A percentile compares a stretch with the other conserved stretches of the same genome.
Conservation (phyloP, 2,888 invertebrate genomes). For the Heliconius hortense region DNA sequence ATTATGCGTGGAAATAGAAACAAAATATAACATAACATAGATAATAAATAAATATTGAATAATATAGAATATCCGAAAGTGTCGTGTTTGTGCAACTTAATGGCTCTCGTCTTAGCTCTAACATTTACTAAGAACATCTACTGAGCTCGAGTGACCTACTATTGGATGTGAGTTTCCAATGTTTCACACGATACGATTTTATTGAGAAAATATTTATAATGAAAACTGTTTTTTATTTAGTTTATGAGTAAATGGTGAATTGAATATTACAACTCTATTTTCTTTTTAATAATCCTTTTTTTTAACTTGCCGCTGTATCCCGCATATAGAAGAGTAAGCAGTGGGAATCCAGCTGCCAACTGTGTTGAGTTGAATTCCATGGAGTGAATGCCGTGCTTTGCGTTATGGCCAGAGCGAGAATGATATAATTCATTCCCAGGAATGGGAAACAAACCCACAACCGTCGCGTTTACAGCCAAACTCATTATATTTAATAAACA, state of each 20-base stretch:
- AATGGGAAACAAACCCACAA: too few species aligned
- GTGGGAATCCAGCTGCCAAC: neutral
- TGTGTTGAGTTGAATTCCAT: too few species aligned
- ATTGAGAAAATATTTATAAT: neutral
- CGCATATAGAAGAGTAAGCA: too few species aligned
- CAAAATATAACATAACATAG: neutral
- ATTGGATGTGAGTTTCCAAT: conserved; percentile 28
- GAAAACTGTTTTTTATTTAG: conserved; percentile 31
- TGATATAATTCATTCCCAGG: too few species aligned
- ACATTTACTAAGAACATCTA: conserved; percentile 40
- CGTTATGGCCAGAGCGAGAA: too few species aligned
- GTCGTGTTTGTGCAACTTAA: conserved; percentile 28
- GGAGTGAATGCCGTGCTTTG: too few species aligned
- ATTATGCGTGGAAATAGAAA: neutral
- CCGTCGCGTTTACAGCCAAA: too few species aligned
- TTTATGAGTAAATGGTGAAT: neutral
- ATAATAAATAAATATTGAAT: conserved; percentile 4
- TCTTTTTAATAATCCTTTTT: too few species aligned
- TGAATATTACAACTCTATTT: too few species aligned
- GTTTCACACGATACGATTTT: conserved; percentile 23
- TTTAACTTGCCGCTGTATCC: neutral
- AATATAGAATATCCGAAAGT: conserved; percentile 19
- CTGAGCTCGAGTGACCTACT: conserved; percentile 52
- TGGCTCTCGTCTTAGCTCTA: conserved; percentile 27
- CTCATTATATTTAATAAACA: too few species aligned